phyloP scores from a whole-genome alignment of 1,140 invertebrate species.

The Plutomurus gul region DNA sequence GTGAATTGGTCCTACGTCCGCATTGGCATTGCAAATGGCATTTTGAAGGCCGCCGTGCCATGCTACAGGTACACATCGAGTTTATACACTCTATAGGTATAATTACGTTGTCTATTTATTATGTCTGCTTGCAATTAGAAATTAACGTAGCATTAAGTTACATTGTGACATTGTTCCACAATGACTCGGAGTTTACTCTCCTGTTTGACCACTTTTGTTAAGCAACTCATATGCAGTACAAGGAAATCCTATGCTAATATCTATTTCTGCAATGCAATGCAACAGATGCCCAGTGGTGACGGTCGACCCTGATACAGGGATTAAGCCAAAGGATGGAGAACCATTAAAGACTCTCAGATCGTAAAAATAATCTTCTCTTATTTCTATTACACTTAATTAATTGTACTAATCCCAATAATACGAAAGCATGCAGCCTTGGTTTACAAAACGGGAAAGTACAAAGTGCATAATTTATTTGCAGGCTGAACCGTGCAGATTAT shows the following conservation, averaged over 20 bases:
- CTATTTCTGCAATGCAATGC: conserved; percentile 46
- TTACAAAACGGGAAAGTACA: too few relatives aligned
- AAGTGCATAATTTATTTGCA: neutral
- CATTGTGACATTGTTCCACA: too few relatives aligned
- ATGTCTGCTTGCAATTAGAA: conserved; percentile 47
- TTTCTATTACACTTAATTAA: neutral
- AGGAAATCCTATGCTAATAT: too few relatives aligned
- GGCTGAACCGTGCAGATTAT: conserved; percentile 18
- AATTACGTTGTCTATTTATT: conserved; percentile 49
- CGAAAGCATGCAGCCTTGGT: too few relatives aligned
- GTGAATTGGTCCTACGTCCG: conserved; percentile 54
- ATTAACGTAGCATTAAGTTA: conserved; percentile 47
- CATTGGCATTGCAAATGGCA: conserved; percentile 52
- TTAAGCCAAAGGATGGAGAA: conserved; percentile 56
- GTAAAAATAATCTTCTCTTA: conserved; percentile 48
- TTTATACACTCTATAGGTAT: conserved; percentile 43
- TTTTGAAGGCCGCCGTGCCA: conserved; percentile 52
- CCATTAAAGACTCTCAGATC: conserved; percentile 56
- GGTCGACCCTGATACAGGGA: conserved; percentile 56
- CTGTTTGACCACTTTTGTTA: too few relatives aligned
- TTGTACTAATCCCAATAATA: too few relatives aligned
- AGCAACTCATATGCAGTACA: too few relatives aligned
- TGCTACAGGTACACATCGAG: conserved; percentile 56
- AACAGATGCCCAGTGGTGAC: conserved; percentile 57
- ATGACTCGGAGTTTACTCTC: too few relatives aligned